Conservation (phyloP, 1,140 invertebrate species). For the Nebria ingens region DNA sequence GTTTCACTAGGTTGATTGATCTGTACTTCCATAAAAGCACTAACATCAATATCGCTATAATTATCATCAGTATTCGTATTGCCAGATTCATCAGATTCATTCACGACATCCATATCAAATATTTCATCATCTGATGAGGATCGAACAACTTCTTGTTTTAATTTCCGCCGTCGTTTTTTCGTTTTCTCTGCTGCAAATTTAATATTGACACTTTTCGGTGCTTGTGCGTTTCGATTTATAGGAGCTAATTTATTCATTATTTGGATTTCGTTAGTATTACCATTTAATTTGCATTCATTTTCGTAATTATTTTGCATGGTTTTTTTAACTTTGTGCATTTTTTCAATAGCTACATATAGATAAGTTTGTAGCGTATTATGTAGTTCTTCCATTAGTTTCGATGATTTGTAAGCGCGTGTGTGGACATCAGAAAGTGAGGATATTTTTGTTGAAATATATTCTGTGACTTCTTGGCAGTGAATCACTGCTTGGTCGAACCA, state of each 20-base stretch:
- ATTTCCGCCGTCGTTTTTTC: not conserved
- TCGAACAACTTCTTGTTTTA: too few species aligned
- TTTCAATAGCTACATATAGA: not conserved
- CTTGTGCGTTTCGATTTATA: too few species aligned
- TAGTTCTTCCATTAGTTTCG: not conserved
- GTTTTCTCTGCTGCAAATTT: too few species aligned
- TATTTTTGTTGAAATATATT: not conserved
- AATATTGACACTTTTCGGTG: too few species aligned
- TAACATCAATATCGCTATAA: too few species aligned
- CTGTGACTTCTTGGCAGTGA: not conserved
- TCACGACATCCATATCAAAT: not conserved
- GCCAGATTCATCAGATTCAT: not conserved
- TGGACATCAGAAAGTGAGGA: not conserved
- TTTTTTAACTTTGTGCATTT: not conserved
- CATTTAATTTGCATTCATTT: not conserved
- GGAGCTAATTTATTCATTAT: too few species aligned
- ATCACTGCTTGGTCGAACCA: not conserved
- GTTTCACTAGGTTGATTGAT: too few species aligned
- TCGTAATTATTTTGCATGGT: not conserved
- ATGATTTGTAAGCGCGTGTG: not conserved
- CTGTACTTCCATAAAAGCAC: too few species aligned
- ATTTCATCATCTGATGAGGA: not conserved
- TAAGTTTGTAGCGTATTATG: conserved; percentile 1
- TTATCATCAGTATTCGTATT: too few species aligned
- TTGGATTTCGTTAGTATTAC: too few species aligned